Evolutionary conservation across 1,140 invertebrate genomes (phyloP), one percentile per base, ranked within the genome.

Genomic region (Pogonomyrmex barbatus): DNA sequence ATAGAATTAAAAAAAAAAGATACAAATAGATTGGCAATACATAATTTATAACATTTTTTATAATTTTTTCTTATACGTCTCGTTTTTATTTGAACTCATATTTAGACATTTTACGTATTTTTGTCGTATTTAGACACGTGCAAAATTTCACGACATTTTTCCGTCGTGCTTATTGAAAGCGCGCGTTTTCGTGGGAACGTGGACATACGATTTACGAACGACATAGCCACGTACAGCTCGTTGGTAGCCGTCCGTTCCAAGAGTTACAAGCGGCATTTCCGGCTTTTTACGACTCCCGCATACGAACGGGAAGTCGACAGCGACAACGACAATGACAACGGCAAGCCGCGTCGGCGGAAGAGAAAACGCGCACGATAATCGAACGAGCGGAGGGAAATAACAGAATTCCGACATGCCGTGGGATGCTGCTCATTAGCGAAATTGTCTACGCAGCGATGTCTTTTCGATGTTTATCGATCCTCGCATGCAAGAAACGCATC

Each of bases 391-490:
- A 17, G 36, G 47, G 45, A 85, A 71, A 73, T 30, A 63, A 77
- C 9, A 62, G 60, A 76, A 47, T 17, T 30, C 42, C n/a, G 17
- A 62, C 45, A 14, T 42, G 52, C 30, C 39, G n/a, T 14, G 39
- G 54, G 33, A 73, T 84, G 14, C 42, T 62, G 71, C 60, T 91
- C 81, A 86, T 91, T 90, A 87, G 76, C 33, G 63, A 77, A 78
- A 87, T 91, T 90, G 89, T 84, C 52, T 68, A 87, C 45, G 71
- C 85, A 89, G 87, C 73, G 14, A 62, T 73, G 39, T 30, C 65
- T 54, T 17, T 63, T 73, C 24, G 24, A 24, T 24, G 24, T 24
- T 52, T 73, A 81, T 83, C 54, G 78, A 70, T 63, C 52, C 24
- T 30, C 84, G 50, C 10, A 58, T 33, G 39, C 36, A 70, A 47